A percentile compares a stretch with the other conserved stretches of the same genome.
phyloP scores from a whole-genome alignment of 2,797 vertebrate species.

The Hippopotamyrus pictus region DNA sequence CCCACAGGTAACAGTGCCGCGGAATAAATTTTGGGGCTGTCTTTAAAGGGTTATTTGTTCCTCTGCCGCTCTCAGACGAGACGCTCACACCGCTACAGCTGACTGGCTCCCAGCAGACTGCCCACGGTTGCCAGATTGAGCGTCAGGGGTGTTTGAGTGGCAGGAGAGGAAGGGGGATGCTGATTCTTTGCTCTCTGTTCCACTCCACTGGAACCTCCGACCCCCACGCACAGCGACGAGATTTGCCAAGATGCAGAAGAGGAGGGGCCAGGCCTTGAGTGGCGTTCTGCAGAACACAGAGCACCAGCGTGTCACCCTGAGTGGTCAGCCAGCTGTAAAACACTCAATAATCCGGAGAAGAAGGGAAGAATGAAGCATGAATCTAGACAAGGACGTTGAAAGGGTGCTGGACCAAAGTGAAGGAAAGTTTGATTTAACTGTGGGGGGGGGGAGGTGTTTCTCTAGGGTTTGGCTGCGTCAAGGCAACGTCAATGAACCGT shows the following conservation, averaged over 20 bases:
- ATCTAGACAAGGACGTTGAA: slow-evolving; percentile 1
- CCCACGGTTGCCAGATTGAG: background rate
- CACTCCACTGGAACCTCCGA: background rate
- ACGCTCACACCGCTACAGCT: background rate
- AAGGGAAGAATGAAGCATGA: slow-evolving; percentile 7
- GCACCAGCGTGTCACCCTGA: background rate
- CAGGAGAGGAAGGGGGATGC: background rate
- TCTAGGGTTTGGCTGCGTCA: background rate
- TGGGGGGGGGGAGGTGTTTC: background rate
- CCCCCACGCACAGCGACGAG: background rate
- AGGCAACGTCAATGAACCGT: background rate
- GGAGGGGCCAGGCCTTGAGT: background rate
- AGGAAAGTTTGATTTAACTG: background rate
- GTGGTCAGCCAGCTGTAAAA: slow-evolving; percentile 46
- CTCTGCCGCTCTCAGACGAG: background rate
- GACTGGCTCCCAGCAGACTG: background rate
- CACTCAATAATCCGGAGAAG: slow-evolving; percentile 26
- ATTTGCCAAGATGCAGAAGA: background rate
- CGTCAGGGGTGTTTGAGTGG: background rate
- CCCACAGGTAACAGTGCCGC: background rate
- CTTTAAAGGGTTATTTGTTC: background rate
- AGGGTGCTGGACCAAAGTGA: background rate
- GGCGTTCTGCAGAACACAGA: background rate
- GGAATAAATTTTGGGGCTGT: background rate
- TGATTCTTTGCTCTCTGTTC: background rate